phyloP scores from a whole-genome alignment of 2,113 vertebrate genomes.

The Gambusia holbrooki region DNA sequence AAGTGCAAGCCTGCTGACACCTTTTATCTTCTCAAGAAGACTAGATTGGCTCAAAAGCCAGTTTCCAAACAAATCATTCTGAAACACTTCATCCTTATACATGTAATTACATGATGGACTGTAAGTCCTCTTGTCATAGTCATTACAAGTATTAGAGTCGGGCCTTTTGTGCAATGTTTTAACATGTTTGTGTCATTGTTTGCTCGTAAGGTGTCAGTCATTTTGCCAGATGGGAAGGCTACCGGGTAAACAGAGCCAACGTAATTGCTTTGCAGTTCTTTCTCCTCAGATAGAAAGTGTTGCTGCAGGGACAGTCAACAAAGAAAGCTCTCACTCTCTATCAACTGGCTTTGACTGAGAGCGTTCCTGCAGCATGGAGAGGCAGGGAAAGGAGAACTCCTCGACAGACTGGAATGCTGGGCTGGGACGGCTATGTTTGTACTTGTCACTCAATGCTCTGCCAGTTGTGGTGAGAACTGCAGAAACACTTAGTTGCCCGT shows the following conservation, averaged over 20 bases:
- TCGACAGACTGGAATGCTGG: constrained; percentile 64
- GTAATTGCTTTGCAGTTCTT: constrained; percentile 46
- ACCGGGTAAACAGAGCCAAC: constrained; percentile 13
- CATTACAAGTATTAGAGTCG: constrained; percentile 8
- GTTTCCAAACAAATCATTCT: constrained; percentile 16
- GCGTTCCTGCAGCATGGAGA: constrained; percentile 39
- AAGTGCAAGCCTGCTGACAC: constrained; percentile 50
- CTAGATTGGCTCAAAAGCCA: constrained; percentile 27
- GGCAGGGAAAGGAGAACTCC: constrained; percentile 38
- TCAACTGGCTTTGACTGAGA: constrained; percentile 32
- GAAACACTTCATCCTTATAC: constrained; percentile 37
- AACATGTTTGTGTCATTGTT: constrained; percentile 49
- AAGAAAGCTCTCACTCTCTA: constrained; percentile 38
- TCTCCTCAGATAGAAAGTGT: constrained; percentile 14
- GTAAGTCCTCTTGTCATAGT: constrained; percentile 34
- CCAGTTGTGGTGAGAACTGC: constrained; percentile 68
- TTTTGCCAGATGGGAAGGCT: constrained; percentile 15
- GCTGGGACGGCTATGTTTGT: constrained; percentile 70
- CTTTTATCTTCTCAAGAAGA: constrained; percentile 51
- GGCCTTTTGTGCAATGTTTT: constrained; percentile 5
- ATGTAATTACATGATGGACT: constrained; percentile 38
- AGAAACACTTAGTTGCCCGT: constrained; percentile 64
- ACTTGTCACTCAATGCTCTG: constrained; percentile 77
- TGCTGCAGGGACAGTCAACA: constrained; percentile 26
- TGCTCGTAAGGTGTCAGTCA: constrained; percentile 48